Base-by-base conservation (phyloP, 2,888 invertebrate genomes). In the Ectemnius continuus region DNA sequence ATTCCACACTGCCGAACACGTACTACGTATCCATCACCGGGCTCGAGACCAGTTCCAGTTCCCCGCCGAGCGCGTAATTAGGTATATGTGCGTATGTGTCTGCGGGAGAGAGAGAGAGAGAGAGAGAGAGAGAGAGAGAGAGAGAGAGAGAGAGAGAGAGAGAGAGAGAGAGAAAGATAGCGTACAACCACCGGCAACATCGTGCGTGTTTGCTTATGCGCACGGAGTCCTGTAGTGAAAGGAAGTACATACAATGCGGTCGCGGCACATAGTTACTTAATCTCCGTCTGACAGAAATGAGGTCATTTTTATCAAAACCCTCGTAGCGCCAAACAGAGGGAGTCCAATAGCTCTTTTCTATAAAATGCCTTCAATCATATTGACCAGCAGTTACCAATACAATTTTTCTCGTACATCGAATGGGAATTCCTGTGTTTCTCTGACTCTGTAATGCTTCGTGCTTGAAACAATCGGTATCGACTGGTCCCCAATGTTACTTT, bases 261-360 rank as follows among this genome's bases (percentile, higher is more conserved):
- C 36, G 75, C 72, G 77, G 81, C 76, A 81, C 83, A 86, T 85
- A 80, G 87, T 87, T 87, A 87, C 87, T 87, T 87, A 87, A 87
- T 87, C 87, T 87, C 86, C 72, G 86, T 84, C 86, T 86, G 85
- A 85, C 86, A 85, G 87, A 87, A 87, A 86, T 84, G 86, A 86
- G 87, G 87, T 86, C 86, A 87, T 87, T 87, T 87, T 86, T 87
- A 85, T 84, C 81, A 80, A 70, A 80, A 77, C 78, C 79, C 84
- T 62, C 60, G 26, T 56, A 67, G 61, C 73, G 62, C 59, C 67
- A 65, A 69, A 36, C 11, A 46, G 65, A 61, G 73, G 58, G 73
- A 64, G 60, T 5, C 61, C 45, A 18, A 45, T 20, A 20, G 14
- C 67, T 13, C 18, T 16, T 52, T 52, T 52, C 16, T 13, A 48